phyloP scores from a whole-genome alignment of 2,888 invertebrate genomes.

The Aleiodes leptofemur region DNA sequence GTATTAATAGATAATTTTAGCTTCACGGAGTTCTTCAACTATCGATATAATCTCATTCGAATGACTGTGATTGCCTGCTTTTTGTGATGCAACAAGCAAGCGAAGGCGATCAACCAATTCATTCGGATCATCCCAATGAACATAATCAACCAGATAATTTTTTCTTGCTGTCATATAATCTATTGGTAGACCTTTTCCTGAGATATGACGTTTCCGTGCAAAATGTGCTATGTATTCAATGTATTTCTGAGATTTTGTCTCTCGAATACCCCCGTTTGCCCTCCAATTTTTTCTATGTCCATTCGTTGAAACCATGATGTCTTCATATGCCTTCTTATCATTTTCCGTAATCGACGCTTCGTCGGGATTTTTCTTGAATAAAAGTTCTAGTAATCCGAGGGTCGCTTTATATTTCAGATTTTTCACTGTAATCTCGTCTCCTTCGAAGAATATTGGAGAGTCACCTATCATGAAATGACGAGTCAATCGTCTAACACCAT shows the following conservation, averaged over 20 bases:
- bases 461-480: too few species aligned
- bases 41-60: neutral
- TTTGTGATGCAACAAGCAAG: neutral
- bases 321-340: too few species aligned
- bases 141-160: neutral
- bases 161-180: neutral
- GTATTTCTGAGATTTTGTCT: conserved; percentile 23
- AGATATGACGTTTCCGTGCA: neutral
- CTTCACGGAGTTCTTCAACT: conserved; percentile 29
- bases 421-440: neutral
- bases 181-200: neutral
- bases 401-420: conserved; percentile 40
- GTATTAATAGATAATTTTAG: conserved; percentile 22
- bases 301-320: too few species aligned
- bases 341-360: neutral
- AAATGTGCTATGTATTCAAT: neutral
- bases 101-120: conserved; percentile 1
- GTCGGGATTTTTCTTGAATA: neutral
- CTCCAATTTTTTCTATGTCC: neutral
- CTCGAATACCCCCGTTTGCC: conserved; percentile 51
- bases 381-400: conserved; percentile 33
- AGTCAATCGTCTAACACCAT: too few species aligned
- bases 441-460: too few species aligned
- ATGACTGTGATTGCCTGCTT: neutral
- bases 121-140: conserved; percentile 10